These are phyloP conservation scores for Liopterus haemorrhoidalis DNA, from an alignment of 2,888 invertebrate species.

Conservation along the genomic window DNA sequence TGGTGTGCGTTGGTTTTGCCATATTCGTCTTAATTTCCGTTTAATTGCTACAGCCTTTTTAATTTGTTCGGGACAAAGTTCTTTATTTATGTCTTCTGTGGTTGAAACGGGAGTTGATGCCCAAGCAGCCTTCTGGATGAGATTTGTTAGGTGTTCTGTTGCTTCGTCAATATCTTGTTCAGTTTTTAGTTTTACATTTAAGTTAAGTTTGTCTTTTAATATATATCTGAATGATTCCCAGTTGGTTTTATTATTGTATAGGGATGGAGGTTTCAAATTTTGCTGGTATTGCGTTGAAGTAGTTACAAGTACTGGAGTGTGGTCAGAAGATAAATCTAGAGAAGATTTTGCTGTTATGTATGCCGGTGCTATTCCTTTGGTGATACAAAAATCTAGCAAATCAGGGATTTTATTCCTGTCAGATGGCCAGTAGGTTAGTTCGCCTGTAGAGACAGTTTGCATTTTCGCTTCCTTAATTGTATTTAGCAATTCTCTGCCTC, in stretches of 20 bases:
- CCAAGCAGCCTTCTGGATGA: conserved; percentile 14
- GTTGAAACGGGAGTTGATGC: conserved; percentile 14
- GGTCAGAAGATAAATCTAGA: conserved; percentile 4
- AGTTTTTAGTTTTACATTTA: neutral
- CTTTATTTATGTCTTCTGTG: conserved; percentile 6
- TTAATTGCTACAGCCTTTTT: conserved; percentile 16
- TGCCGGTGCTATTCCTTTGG: neutral
- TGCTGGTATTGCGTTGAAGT: too few relatives aligned
- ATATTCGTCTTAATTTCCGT: conserved; percentile 9
- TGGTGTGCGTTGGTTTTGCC: conserved; percentile 18
- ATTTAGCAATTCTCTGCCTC: too few relatives aligned
- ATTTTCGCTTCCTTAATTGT: too few relatives aligned
- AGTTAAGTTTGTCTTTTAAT: conserved; percentile 5
- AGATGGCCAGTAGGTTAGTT: too few relatives aligned
- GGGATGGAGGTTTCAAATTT: conserved; percentile 4
- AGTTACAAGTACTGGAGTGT: conserved; percentile 5
- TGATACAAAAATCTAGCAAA: conserved; percentile 1
- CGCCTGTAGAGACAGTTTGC: too few relatives aligned
- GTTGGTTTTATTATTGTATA: conserved; percentile 5
- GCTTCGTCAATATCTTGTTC: conserved; percentile 6
- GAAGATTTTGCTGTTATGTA: neutral
- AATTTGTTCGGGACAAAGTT: too few relatives aligned
- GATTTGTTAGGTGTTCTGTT: conserved; percentile 8
- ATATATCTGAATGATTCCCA: conserved; percentile 4
- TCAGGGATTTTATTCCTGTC: too few relatives aligned